Evolutionary conservation across 1,140 invertebrate genomes (phyloP), one percentile per base, ranked within the genome.

Genomic region (Stegodyphus mimosarum): DNA sequence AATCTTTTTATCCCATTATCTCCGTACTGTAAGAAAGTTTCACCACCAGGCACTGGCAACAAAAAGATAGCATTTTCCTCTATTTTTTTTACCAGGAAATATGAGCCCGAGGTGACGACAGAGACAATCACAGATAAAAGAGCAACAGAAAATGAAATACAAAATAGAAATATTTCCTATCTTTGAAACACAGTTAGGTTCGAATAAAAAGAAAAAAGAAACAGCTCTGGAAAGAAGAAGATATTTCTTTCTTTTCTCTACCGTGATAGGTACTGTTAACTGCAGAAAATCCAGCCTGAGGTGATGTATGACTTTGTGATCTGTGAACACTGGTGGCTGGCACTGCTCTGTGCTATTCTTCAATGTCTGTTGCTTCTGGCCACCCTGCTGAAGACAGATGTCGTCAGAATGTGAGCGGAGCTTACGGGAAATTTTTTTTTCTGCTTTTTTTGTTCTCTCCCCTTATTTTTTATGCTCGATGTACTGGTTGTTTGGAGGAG

Each of bases 361-460:
- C 66, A 11, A 67, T 18, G 72, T 63, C 60, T 63, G 60, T 74
- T 74, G 72, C 72, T 74, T 48, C 72, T 74, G 72, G 51, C 72
- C 72, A 74, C 52, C 52, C 17, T 15, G 52, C 17, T n/a, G 17
- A 33, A 17, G 70, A 72, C 70, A 74, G 51, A 74, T 55, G 52
- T 48, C 18, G 52, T 74, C 52, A 18, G 52, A 74, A 17, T 55
- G 66, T 13, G 11, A 17, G 52, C 53, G 52, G 72, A 74, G 72
- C 72, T 74, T 48, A 63, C 7, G 51, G 72, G 72, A n/a, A 33
- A 9, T 2, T 33, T 51, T 7, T 11, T 50, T 7, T 50, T 72
- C 50, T 51, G 50, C 50, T 15, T 15, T 52, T 51, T 50, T 52
- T 11, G n/a, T 72, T 51, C 11, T 13, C 51, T 74, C 33, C 33